Base-by-base conservation (phyloP, 2,888 invertebrate species). In the Erebia palarica region DNA sequence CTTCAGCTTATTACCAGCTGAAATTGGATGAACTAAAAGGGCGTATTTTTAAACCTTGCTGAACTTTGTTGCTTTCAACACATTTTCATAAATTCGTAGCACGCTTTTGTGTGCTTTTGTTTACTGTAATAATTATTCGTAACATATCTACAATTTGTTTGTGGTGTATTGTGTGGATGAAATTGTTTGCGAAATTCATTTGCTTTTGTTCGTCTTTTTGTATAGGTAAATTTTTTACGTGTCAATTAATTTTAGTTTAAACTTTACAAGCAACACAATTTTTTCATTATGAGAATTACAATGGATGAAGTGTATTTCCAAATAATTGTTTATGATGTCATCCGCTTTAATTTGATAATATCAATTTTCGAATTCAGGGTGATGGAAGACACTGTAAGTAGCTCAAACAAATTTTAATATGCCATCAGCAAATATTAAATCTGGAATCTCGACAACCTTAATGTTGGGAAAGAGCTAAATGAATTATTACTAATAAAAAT, bases 1-100 rank as follows among this genome's bases (percentile, higher is more conserved):
- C 85, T 89, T 90, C 79, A 84, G 83, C 74, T 73, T 73, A 73
- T 71, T 73, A 73, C 67, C 49, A 36, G 69, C 64, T 27, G 60
- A 69, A 72, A 74, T 71, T 73, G 66, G 61, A 59, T 70, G 70
- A 69, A 67, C 71, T 69, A 63, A 70, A 70, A 70, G 70, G 70
- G 53, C 60, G 21, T 65, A 51, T 49, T 58, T 65, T 47, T 64
- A 65, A 65, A 70, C 36, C 44, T 21, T 59, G 58, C 58, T 21
- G 44, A 63, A 55, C 63, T 49, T 21, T 66, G 55, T 44, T n/a
- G 66, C 57, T 66, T 58, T 66, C 66, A 55, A 47, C 66, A 58
- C 57, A 44, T 66, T 47, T 66, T 66, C 44, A 66, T 44, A 57
- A 57, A 66, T 58, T 57, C 57, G 47, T 57, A 47, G 10, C 47